phyloP scores from a whole-genome alignment of 2,888 invertebrate genomes.

The Argynnis bischoffii region DNA sequence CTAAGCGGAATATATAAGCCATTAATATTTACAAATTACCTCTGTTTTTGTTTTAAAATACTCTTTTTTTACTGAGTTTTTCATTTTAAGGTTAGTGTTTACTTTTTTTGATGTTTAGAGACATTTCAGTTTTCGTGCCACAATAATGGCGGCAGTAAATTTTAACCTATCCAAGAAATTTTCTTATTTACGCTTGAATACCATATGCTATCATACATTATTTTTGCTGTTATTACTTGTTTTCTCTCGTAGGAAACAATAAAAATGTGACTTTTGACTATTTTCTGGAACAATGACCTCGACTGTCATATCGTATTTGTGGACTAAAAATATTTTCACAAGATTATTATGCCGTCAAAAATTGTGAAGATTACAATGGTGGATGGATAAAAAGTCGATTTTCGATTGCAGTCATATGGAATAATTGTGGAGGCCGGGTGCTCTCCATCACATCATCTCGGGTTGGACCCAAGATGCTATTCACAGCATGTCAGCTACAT shows the following conservation, averaged over 20 bases:
- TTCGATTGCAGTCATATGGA: conserved; percentile 79
- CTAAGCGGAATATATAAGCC: conserved; percentile 55
- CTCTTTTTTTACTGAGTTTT: conserved; percentile 44
- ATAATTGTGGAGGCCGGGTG: conserved; percentile 74
- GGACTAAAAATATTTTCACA: conserved; percentile 77
- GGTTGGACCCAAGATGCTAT: conserved; percentile 81
- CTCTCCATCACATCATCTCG: conserved; percentile 77
- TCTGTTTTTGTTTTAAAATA: conserved; percentile 36
- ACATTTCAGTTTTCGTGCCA: conserved; percentile 79
- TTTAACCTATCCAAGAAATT: conserved; percentile 76
- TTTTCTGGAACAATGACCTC: conserved; percentile 78
- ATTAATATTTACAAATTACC: conserved; percentile 31
- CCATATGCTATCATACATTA: conserved; percentile 45
- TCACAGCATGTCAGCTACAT: conserved; percentile 80
- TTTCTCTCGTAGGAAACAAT: conserved; percentile 65
- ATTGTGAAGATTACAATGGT: conserved; percentile 62
- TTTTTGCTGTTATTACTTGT: conserved; percentile 61
- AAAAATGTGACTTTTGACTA: conserved; percentile 65
- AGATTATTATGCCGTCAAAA: conserved; percentile 66
- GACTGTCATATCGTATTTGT: conserved; percentile 72
- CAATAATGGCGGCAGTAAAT: conserved; percentile 82
- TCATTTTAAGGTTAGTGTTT: conserved; percentile 69
- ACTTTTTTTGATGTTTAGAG: conserved; percentile 79
- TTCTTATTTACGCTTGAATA: conserved; percentile 53
- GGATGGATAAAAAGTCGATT: conserved; percentile 71